Base-by-base conservation (phyloP, 2,113 vertebrate genomes). In the Macrotis lagotis region DNA sequence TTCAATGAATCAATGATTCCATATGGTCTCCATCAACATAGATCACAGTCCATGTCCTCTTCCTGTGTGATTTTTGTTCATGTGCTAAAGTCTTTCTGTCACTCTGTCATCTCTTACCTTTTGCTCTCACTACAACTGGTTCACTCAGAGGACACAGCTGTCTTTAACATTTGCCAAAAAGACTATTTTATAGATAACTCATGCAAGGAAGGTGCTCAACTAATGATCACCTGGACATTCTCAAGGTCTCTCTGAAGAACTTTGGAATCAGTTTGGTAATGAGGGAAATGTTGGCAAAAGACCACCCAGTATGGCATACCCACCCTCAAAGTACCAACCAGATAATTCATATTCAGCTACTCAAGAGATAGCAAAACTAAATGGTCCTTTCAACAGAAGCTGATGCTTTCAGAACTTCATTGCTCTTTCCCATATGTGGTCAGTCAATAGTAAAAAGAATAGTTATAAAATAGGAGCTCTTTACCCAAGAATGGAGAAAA, bases 281-380 rank as follows among this genome's bases (percentile, higher is more conserved):
- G 9, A 48, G 24, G 49, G 26, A 91, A 49, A 95, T 50, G n/a
- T 7, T 91, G 92, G 91, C 90, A 92, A 59, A 59, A 66, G 44
- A 37, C 49, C 50, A 28, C 31, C 88, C 91, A 6, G 88, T 19
- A 91, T 8, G 66, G 88, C 88, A 48, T 6, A n/a, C 25, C 47
- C 50, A 25, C 19, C 19, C 6, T 51, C 51, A 95, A 2, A 91
- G 48, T 51, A 94, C 53, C 51, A 44, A 28, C 7, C 8, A 7
- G 52, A 92, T 59, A 74, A 59, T 93, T 83, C 92, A 44, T 14
- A 50, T 37, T 91, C 51, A 24, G 37, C 91, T 89, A 94, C 91
- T 16, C 12, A 74, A 44, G 19, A 52, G 31, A 52, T 5, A 16
- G 16, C 31, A 48, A 55, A 49, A 48, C 3, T 11, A 89, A 88